A percentile compares a stretch with the other conserved stretches of the same genome.
Evolutionary conservation across 2,888 invertebrate species (phyloP).

Genomic region (Cerceris rybyensis): DNA sequence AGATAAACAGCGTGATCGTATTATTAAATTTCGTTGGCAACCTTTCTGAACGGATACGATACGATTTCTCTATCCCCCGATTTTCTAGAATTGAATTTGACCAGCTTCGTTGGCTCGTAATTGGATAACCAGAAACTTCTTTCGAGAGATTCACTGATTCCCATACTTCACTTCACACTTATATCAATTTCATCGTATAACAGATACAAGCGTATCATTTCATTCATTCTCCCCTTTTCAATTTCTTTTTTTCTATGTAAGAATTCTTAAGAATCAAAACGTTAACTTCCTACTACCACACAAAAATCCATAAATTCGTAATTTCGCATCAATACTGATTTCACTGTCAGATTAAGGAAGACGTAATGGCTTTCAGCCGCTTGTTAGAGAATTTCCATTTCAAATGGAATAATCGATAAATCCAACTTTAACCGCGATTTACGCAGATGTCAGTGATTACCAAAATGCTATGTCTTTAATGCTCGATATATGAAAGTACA

Average conservation of each 20-base stretch:
- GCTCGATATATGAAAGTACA: not conserved
- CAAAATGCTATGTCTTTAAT: not conserved
- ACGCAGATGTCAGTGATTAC: not conserved
- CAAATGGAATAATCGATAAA: not conserved
- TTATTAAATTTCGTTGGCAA: not conserved
- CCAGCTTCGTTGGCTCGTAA: not conserved
- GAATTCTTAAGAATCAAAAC: too few species aligned
- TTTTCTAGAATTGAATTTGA: slow-evolving; percentile 5
- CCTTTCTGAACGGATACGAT: not conserved
- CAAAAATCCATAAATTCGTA: not conserved
- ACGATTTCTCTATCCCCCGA: not conserved
- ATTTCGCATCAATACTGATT: not conserved
- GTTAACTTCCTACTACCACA: too few species aligned
- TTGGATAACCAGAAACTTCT: not conserved
- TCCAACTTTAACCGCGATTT: not conserved
- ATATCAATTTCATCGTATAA: not conserved
- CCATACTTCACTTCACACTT: not conserved
- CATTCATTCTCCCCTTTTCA: too few species aligned
- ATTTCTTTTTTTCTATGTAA: too few species aligned
- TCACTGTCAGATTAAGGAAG: not conserved
- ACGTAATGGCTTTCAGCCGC: not conserved
- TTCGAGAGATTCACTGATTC: not conserved
- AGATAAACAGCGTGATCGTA: not conserved
- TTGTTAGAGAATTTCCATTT: not conserved
- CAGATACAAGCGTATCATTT: too few species aligned